Conservation (phyloP, 1,140 invertebrate species). For the Hyphantria cunea region DNA sequence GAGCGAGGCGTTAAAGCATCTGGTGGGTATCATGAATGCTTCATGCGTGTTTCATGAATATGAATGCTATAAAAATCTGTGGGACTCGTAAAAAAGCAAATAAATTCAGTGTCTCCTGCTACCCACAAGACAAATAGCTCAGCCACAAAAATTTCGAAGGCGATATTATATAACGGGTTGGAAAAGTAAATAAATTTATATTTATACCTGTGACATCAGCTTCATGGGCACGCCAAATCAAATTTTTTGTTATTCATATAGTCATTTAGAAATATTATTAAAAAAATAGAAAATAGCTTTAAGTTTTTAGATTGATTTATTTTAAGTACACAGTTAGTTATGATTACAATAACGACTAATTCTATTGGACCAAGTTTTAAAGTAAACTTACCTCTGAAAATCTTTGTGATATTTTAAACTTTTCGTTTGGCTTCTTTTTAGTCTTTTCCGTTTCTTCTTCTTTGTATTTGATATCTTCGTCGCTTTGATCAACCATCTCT, state of each 20-base stretch:
- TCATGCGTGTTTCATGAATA: not conserved
- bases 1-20: not conserved
- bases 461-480: conserved; percentile 71
- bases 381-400: conserved; percentile 66
- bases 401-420: conserved; percentile 72
- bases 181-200: conserved; percentile 1
- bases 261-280: too few species aligned
- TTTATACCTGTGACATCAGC: conserved; percentile 20
- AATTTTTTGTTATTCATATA: conserved; percentile 1
- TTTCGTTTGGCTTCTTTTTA: conserved; percentile 62
- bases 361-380: too few species aligned
- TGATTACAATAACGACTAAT: too few species aligned
- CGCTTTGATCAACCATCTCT: conserved; percentile 70
- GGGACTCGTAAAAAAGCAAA: not conserved
- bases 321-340: too few species aligned
- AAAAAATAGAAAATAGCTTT: too few species aligned
- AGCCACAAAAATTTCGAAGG: conserved; percentile 1
- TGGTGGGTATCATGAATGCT: not conserved
- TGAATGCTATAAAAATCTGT: not conserved
- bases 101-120: not conserved
- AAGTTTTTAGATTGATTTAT: too few species aligned
- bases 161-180: conserved; percentile 1
- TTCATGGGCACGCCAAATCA: conserved; percentile 3
- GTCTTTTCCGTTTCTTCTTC: conserved; percentile 71
- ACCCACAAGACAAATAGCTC: not conserved